Base-by-base conservation (phyloP, 1,140 invertebrate genomes). In the Helicorthomorpha holstii region DNA sequence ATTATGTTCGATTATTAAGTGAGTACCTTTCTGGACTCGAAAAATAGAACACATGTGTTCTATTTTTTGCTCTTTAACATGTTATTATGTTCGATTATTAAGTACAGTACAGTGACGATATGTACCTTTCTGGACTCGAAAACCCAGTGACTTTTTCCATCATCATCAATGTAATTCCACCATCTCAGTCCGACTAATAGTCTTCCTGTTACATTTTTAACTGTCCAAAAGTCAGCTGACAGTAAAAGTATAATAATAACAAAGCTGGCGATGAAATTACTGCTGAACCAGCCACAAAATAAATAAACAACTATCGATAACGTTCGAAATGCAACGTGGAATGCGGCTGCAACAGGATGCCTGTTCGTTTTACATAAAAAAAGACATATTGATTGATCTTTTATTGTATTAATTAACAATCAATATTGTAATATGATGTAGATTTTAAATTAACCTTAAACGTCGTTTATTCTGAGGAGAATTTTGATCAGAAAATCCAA, bases 141-240 rank as follows among this genome's bases (percentile, higher is more conserved):
- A 7, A 96, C 81, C 94, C 94, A 98, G 65, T 95, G 88, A 55
- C 90, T 97, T 60, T 85, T 80, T 23, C 94, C 93, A 59, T 92
- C 80, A 60, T 94, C 90, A 67, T 98, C 93, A 0, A 98, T 84
- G 68, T 96, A 93, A 72, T 97, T 98, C 93, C 93, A 98, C 94
- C 94, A 98, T 58, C 94, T 73, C 3, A 98, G 67, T 12, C 94
- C 93, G 46, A 96, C 93, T 65, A 98, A 76, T 27, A 97, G 68
- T 59, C 93, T 74, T 49, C 89, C 95, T 61, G 91, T 92, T 23
- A 98, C 85, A 70, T 98, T 98, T 74, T 98, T 98, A 0, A 97
- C 91, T 41, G 90, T 94, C 95, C 95, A 99, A 71, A 99, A 98
- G 66, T 98, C 95, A 68, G 94, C 82, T 0, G 93, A 96, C 0